Conservation (phyloP, 2,113 vertebrate genomes). For the Tyrannus savana region DNA sequence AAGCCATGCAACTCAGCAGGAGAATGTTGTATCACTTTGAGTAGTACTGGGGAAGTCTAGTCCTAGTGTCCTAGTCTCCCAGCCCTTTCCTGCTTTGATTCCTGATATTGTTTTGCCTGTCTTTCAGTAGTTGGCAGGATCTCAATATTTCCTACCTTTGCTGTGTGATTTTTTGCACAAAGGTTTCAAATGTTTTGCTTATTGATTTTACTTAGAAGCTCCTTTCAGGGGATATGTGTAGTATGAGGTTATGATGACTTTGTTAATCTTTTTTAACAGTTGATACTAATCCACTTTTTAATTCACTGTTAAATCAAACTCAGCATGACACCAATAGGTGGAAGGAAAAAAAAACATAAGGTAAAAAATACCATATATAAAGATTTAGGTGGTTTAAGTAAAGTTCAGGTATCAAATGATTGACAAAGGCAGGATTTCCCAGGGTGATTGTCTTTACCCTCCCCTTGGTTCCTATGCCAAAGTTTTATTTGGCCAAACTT, state of each 20-base stretch:
- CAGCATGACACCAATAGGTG: background rate
- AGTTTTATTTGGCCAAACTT: background rate
- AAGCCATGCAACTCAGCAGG: background rate
- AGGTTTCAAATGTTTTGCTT: background rate
- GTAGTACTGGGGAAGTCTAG: background rate
- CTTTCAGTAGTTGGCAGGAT: background rate
- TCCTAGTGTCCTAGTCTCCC: background rate
- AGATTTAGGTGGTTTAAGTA: background rate
- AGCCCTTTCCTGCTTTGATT: background rate
- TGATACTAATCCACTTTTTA: background rate
- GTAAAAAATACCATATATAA: background rate
- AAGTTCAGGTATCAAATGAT: background rate
- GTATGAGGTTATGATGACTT: background rate
- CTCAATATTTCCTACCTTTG: background rate
- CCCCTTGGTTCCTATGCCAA: background rate
- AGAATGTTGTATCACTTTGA: background rate
- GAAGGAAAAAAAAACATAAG: background rate
- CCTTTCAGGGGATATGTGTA: background rate
- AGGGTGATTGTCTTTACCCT: background rate
- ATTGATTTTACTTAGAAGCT: background rate
- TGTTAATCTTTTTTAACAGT: background rate
- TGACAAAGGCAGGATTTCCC: background rate
- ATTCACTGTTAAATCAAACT: background rate
- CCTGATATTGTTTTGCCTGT: background rate
- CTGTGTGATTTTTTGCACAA: background rate